Evolutionary conservation across 2,113 vertebrate genomes (phyloP).

Genomic region (Zapornia atra): DNA sequence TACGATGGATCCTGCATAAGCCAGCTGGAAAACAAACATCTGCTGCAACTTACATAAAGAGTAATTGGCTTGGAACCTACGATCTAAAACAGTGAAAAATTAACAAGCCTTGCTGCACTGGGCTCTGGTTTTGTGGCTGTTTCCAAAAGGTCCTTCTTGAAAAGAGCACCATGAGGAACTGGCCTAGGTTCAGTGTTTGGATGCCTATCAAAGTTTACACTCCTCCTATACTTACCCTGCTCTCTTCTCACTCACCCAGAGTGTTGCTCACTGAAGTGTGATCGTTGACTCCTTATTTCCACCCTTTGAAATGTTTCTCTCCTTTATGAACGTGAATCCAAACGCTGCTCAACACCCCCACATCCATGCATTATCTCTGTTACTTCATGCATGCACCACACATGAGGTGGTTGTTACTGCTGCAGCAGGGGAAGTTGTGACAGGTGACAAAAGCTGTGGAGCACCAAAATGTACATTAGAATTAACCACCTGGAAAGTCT

Average conservation of each 20-base stretch:
- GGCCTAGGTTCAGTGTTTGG: not conserved
- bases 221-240: fast-evolving
- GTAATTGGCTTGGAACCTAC: not conserved
- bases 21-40: not conserved
- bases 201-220: not conserved
- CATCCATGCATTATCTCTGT: not conserved
- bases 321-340: fast-evolving
- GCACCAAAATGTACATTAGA: not conserved
- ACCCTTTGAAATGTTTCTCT: not conserved
- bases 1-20: not conserved
- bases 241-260: not conserved
- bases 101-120: not conserved
- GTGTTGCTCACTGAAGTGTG: not conserved
- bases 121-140: not conserved
- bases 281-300: not conserved
- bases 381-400: not conserved
- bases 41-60: not conserved
- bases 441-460: not conserved
- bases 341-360: fast-evolving
- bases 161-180: not conserved
- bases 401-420: not conserved
- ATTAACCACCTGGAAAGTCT: not conserved
- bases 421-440: not conserved
- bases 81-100: not conserved
- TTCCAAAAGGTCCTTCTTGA: not conserved